These are phyloP conservation scores for Escarpia spicata DNA, from an alignment of 2,888 invertebrate species.

Conservation along the genomic window DNA sequence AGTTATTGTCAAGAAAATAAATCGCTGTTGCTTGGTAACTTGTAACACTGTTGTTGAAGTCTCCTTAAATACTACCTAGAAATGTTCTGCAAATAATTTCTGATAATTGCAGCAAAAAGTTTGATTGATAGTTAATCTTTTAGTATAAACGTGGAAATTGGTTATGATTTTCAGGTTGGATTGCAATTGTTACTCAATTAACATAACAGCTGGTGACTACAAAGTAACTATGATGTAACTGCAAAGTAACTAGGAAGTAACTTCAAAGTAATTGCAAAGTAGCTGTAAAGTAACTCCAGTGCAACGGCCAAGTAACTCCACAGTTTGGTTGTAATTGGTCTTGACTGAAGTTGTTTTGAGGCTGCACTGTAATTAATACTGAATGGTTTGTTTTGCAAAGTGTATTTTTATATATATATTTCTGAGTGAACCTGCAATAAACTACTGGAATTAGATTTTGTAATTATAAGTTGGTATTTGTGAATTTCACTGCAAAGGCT, in stretches of 20 bases:
- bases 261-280: too few relatives aligned
- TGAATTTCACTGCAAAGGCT: neutral
- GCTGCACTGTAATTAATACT: neutral
- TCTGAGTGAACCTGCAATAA: neutral
- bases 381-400: neutral
- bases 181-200: neutral
- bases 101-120: neutral
- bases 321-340: neutral
- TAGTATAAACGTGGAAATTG: neutral
- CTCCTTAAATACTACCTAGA: neutral
- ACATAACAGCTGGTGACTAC: neutral
- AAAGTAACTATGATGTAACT: too few relatives aligned
- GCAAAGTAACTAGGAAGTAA: too few relatives aligned
- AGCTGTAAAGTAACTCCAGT: too few relatives aligned
- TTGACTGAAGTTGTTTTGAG: neutral
- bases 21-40: neutral
- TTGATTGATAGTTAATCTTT: neutral
- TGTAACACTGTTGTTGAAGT: neutral
- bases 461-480: neutral
- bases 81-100: neutral
- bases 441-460: neutral
- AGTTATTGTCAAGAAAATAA: neutral
- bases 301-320: neutral
- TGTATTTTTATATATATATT: neutral
- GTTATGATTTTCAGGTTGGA: neutral